Percentiles rank a stretch among this genome's conserved stretches.
These are phyloP conservation scores for Pyrrhura leucotis DNA, from an alignment of 2,797 vertebrate species.

Conservation along the genomic window DNA sequence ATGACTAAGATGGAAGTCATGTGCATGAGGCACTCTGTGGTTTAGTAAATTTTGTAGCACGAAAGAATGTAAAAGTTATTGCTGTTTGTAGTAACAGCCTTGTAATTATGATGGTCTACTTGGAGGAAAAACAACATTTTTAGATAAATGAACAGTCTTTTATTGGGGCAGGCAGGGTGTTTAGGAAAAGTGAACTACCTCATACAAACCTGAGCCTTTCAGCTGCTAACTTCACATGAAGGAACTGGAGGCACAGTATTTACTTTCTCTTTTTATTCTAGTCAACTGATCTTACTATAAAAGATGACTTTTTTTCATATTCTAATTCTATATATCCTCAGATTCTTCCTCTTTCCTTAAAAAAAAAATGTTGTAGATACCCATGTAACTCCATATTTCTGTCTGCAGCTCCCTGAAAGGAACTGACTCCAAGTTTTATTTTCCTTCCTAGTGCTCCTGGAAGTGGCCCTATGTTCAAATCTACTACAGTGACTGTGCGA, in stretches of 20 bases:
- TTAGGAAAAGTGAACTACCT: background rate
- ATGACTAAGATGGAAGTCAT: background rate
- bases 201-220: background rate
- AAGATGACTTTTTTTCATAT: background rate
- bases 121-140: background rate
- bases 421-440: background rate
- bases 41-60: background rate
- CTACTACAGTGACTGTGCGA: slow-evolving; percentile 92
- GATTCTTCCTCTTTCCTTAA: background rate
- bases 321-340: background rate
- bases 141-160: background rate
- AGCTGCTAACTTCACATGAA: background rate
- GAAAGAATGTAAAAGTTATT: background rate
- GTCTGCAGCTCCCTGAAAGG: background rate
- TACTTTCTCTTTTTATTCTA: background rate
- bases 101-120: background rate
- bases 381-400: background rate
- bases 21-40: background rate
- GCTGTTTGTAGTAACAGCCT: background rate
- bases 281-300: background rate
- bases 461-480: slow-evolving; percentile 97
- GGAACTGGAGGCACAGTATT: background rate
- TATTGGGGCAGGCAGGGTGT: background rate
- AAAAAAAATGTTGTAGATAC: background rate
- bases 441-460: slow-evolving; percentile 87